Evolutionary conservation across 2,797 vertebrate species (phyloP), one percentile per base, ranked within the genome.

Genomic region (Dallia pectoralis): DNA sequence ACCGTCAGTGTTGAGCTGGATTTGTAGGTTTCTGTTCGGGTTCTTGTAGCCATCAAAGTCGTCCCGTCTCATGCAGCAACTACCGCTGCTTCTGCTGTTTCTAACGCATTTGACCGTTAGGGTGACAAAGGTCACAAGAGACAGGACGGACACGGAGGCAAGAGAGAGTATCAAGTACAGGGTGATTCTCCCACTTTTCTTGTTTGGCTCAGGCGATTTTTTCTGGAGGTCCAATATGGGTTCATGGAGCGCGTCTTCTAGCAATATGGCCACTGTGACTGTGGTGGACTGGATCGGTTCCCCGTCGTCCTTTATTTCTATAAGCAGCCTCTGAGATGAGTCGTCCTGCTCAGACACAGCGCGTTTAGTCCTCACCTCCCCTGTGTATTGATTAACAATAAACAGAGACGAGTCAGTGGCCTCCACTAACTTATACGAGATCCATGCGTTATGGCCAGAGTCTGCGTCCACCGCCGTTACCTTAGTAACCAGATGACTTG

Each of bases 401-500:
- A 95, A 95, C 75, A 93, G 84, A 80, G 90, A 88, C 22, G 84
- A 75, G n/a, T n/a, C n/a, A n/a, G n/a, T n/a, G 3, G 88, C 81
- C 82, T 94, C 92, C 64, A 88, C 82, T 75, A 95, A 77, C 71
- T 88, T 91, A 86, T 95, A 95, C 15, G 93, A 93, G 78, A 95
- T 87, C 94, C 94, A 95, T 64, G 95, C 95, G 64, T 95, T 95
- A 76, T 95, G 94, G 69, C 94, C 95, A 74, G 94, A 95, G 82
- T 95, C 95, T 5, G 94, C 92, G 84, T 95, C 95, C 85, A 95
- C 93, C 4, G 89, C 91, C 75, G 93, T 90, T 71, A 93, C 87
- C 76, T 94, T 94, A 6, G 90, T 93, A 12, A 93, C 86, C 51
- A 95, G 83, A 86, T 87, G 89, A 79, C 87, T 90, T 1, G 88